These are phyloP conservation scores for Hyles lineata DNA, from an alignment of 2,888 invertebrate species.

Conservation along the genomic window DNA sequence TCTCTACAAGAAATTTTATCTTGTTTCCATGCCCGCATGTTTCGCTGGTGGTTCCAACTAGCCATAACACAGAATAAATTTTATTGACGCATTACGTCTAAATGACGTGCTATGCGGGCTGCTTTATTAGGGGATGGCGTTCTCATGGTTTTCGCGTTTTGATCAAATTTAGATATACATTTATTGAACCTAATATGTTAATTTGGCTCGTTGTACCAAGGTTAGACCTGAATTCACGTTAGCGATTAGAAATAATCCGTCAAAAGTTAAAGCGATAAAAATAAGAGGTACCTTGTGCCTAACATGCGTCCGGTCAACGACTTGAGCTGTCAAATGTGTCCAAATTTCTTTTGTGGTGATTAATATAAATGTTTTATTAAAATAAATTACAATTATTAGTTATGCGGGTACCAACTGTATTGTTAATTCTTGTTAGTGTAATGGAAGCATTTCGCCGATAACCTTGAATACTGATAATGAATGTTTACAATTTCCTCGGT, in stretches of 20 bases:
- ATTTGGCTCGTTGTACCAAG: conserved; percentile 17
- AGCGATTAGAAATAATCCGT: conserved; percentile 21
- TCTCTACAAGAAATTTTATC: conserved; percentile 39
- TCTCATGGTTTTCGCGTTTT: conserved; percentile 15
- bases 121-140: conserved; percentile 46
- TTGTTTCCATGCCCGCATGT: conserved; percentile 56
- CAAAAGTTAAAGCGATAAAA: conserved; percentile 19
- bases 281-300: conserved; percentile 9
- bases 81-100: conserved; percentile 60
- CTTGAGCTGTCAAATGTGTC: neutral
- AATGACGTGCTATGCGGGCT: conserved; percentile 61
- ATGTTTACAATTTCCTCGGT: conserved; percentile 28
- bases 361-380: conserved; percentile 23
- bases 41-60: conserved; percentile 48
- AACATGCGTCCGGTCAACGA: conserved; percentile 20
- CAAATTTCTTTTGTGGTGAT: conserved; percentile 16
- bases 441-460: conserved; percentile 26
- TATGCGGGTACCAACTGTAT: conserved; percentile 16
- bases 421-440: neutral
- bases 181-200: conserved; percentile 17
- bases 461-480: conserved; percentile 28
- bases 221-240: neutral
- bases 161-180: conserved; percentile 11
- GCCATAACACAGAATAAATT: conserved; percentile 51
- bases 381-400: conserved; percentile 23